A percentile compares a stretch with the other conserved stretches of the same genome.
Evolutionary conservation across 2,888 invertebrate genomes (phyloP).

Genomic region (Erebia epiphron): DNA sequence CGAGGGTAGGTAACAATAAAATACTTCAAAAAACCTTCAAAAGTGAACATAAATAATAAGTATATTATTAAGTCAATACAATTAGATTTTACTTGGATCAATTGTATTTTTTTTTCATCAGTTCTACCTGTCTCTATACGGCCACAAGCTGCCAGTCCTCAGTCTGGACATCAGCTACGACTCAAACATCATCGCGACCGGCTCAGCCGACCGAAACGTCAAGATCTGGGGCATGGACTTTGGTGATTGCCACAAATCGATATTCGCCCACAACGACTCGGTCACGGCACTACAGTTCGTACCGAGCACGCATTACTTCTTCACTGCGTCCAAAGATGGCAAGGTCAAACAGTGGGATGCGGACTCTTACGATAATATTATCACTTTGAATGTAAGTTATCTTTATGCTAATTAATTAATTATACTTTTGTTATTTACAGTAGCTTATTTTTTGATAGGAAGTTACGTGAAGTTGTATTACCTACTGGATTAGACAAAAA

Average conservation of each 20-base stretch:
- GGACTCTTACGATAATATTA: constrained; percentile 94
- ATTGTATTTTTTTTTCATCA: constrained; percentile 62
- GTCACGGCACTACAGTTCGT: constrained; percentile 95
- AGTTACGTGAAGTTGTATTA: too few species aligned
- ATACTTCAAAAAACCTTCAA: too few species aligned
- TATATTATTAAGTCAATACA: too few species aligned
- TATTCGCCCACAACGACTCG: constrained; percentile 98
- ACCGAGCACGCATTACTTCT: constrained; percentile 95
- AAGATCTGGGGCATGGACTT: constrained; percentile 99
- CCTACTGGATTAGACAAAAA: too few species aligned
- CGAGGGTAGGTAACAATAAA: too few species aligned
- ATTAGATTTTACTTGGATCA: neutral
- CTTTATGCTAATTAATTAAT: neutral
- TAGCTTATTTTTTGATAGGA: too few species aligned
- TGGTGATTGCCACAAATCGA: constrained; percentile 98
- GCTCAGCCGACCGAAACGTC: constrained; percentile 97
- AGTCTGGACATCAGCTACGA: constrained; percentile 97
- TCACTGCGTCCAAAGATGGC: constrained; percentile 96
- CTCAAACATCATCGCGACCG: constrained; percentile 93
- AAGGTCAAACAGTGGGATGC: constrained; percentile 98
- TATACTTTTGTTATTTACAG: neutral
- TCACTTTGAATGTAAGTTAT: constrained; percentile 89
- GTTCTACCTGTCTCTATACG: constrained; percentile 97
- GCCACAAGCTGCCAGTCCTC: constrained; percentile 96
- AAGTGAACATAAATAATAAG: too few species aligned